Base-by-base conservation (phyloP, 2,888 invertebrate genomes). In the Arenicola marina region DNA sequence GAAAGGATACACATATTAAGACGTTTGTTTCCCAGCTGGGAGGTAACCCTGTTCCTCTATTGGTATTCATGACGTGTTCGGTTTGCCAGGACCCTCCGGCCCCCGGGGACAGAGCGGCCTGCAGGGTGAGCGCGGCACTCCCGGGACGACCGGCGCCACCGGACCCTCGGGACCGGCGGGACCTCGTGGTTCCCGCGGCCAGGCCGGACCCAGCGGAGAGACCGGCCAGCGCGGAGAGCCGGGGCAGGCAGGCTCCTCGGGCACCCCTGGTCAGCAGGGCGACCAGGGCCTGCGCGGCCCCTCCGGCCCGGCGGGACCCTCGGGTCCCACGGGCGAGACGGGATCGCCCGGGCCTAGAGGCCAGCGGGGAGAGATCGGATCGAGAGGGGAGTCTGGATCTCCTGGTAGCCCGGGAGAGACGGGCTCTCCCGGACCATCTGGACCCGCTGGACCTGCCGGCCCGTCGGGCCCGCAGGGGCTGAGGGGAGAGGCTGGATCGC, bases 221-320 rank as follows among this genome's bases (percentile, higher is more conserved):
- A 15, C 4, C 24, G 57, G 57, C n/a, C 29, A 57, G n/a, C 24
- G 26, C 11, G 56, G 56, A 38, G 15, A 15, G 7, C 11, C 11
- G 26, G 56, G 56, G 4, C 21, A 33, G 24, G 7, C 2, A 59
- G 62, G 7, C 59, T 34, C 26, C 48, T n/a, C 4, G 65, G 65
- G 11, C n/a, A 33, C n/a, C 15, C 4, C 2, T 60, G 62, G 4
- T 31, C 4, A n/a, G 18, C 15, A 24, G 62, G 59, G 4, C 7
- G 29, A 18, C 21, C 11, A 7, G 59, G 59, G 31, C 51, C 4
- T 11, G 15, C 26, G n/a, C 46, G 57, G 57, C 11, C 15, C 24
- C 4, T 4, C 24, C 4, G 56, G 56, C 4, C 38, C 43, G 26
- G 7, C 43, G 7, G 57, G 46, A 7, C 26, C 24, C 4, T 4